Evolutionary conservation across 2,113 vertebrate genomes (phyloP), one percentile per base, ranked within the genome.

Genomic region (Sphyrna mokarran): DNA sequence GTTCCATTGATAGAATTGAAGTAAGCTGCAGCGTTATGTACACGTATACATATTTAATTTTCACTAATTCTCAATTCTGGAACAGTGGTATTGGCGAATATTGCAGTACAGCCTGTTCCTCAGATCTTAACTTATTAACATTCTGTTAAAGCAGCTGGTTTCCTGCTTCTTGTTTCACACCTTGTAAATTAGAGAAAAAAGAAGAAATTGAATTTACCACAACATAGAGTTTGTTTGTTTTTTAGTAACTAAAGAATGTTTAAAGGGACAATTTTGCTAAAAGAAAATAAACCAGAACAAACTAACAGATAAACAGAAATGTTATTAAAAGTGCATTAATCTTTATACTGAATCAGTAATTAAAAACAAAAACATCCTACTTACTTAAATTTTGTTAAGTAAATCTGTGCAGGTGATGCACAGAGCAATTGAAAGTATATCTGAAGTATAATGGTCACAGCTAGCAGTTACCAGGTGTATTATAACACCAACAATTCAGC

Each of bases 81-180:
- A 93, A 93, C 89, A 66, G 89, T 93, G 66, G 61, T 93, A 66
- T 93, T 93, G 61, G n/a, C 66, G 58, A 68, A 93, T 66, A 66
- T 93, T 93, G 63, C 61, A 66, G 89, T 66, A 66, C 89, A 93
- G 54, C 29, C 87, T 91, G 58, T 91, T 91, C 87, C 87, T 91
- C 54, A 63, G 87, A 58, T 91, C 58, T 66, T 33, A 93, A 63
- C 61, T 18, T 93, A 91, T 37, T 93, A 66, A 22, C 89, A 93
- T 93, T 93, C 89, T 93, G 61, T 93, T 61, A 93, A 93, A 68
- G 63, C 89, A 93, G 89, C 89, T 93, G 89, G 89, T 93, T 93
- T 93, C 89, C 89, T 93, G 89, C 40, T 61, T 93, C 89, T 66
- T 68, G 23, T 68, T 68, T 93, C 89, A 93, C 61, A 66, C 89